Evolutionary conservation across 2,113 vertebrate species (phyloP).

Genomic region (Saguinus midas): DNA sequence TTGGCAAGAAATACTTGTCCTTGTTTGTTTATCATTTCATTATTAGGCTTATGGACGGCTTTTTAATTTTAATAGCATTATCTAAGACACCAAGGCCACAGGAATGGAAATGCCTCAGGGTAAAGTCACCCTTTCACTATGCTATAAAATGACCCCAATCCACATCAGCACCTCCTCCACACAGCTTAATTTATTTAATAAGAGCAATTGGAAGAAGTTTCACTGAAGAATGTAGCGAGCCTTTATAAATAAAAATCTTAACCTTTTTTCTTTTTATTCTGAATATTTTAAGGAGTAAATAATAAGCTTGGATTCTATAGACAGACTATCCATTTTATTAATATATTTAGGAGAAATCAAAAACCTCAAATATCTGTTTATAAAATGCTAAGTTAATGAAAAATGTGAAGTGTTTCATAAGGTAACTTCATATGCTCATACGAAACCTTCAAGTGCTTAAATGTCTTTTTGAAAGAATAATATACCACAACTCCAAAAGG

Average conservation of each 20-base stretch:
- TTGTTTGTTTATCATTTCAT: slow-evolving; percentile 63
- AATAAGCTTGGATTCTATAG: neutral
- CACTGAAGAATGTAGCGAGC: neutral
- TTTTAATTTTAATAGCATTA: slow-evolving; percentile 59
- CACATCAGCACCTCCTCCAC: neutral
- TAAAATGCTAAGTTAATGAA: neutral
- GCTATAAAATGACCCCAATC: neutral
- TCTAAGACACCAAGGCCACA: neutral
- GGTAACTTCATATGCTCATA: neutral
- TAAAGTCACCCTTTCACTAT: neutral
- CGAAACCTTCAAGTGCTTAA: neutral
- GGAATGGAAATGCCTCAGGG: neutral
- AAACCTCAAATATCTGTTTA: neutral
- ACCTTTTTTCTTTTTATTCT: neutral
- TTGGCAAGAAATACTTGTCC: neutral
- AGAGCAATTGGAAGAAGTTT: neutral
- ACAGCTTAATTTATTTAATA: neutral
- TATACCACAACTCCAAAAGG: neutral
- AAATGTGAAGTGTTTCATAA: neutral
- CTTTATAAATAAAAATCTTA: neutral
- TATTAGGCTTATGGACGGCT: neutral
- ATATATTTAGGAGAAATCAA: neutral
- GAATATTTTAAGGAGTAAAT: neutral
- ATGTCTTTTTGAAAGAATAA: slow-evolving; percentile 16
- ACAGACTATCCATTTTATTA: neutral